These are phyloP conservation scores for Philhelius pedissequus DNA, from an alignment of 2,888 invertebrate species.

Conservation along the genomic window DNA sequence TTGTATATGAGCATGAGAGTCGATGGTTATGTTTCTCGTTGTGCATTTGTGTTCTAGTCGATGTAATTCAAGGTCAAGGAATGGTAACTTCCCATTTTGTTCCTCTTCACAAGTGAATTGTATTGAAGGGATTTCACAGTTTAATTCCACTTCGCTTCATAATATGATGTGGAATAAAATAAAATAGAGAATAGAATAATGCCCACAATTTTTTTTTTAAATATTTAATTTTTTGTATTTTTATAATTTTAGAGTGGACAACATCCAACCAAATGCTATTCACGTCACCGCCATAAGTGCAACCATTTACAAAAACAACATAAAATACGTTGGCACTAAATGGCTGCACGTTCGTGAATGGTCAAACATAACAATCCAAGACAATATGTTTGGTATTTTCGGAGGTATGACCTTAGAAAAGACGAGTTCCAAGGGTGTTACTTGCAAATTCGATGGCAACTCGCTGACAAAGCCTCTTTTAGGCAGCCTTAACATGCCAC, in stretches of 20 bases:
- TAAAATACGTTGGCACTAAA: conserved; percentile 72
- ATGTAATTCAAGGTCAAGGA: too few relatives aligned
- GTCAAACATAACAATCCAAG: conserved; percentile 73
- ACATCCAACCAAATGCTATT: conserved; percentile 75
- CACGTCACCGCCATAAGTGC: conserved; percentile 74
- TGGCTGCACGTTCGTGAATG: conserved; percentile 76
- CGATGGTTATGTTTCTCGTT: too few relatives aligned
- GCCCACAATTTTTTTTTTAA: too few relatives aligned
- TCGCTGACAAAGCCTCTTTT: conserved; percentile 73
- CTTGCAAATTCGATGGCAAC: conserved; percentile 76
- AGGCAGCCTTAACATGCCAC: conserved; percentile 75
- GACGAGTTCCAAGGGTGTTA: conserved; percentile 67
- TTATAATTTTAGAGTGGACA: conserved; percentile 72
- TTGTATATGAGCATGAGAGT: too few relatives aligned
- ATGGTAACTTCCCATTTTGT: too few relatives aligned
- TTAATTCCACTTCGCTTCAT: too few relatives aligned
- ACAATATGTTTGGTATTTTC: conserved; percentile 75
- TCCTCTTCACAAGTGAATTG: too few relatives aligned
- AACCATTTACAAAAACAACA: conserved; percentile 74
- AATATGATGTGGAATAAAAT: too few relatives aligned
- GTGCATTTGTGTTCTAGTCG: too few relatives aligned
- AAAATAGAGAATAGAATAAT: too few relatives aligned
- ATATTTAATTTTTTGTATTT: not conserved
- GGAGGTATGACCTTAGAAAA: conserved; percentile 73
- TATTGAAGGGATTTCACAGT: too few relatives aligned